Evolutionary conservation across 1,140 invertebrate species (phyloP).

Genomic region (Drosophila suzukii): DNA sequence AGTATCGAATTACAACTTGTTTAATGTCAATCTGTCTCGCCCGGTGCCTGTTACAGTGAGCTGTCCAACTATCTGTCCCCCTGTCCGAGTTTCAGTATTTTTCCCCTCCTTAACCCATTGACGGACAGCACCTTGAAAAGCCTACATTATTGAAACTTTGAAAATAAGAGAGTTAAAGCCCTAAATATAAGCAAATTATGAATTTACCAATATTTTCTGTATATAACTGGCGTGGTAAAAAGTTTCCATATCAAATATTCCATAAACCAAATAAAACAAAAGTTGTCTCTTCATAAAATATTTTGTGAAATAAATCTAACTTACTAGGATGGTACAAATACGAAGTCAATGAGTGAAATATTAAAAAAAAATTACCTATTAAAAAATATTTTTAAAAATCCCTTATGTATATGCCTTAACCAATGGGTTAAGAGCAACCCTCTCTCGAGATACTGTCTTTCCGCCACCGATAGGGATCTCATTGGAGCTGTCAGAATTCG

Average conservation of each 20-base stretch:
- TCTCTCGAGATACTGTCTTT: not conserved
- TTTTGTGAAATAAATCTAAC: no score
- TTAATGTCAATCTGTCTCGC: slow-evolving; percentile 83
- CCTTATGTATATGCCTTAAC: not conserved
- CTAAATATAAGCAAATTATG: no score
- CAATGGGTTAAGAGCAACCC: not conserved
- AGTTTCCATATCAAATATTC: no score
- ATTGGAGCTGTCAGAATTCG: slow-evolving; percentile 65
- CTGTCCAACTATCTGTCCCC: slow-evolving; percentile 40
- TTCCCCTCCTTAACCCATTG: slow-evolving; percentile 27
- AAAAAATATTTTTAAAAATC: not conserved
- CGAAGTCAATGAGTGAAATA: no score
- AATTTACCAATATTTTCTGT: not conserved
- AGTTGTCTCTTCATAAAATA: no score
- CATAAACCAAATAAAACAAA: no score
- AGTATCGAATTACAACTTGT: slow-evolving; percentile 85
- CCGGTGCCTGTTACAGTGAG: slow-evolving; percentile 47
- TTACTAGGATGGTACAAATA: no score
- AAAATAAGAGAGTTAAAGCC: not conserved
- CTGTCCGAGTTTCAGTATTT: slow-evolving; percentile 30
- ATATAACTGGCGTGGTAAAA: no score
- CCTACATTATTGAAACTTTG: slow-evolving; percentile 6
- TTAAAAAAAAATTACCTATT: no score
- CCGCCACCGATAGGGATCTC: not conserved
- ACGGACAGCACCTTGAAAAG: slow-evolving; percentile 8